Percentiles rank a stretch among this genome's conserved stretches.
phyloP scores from a whole-genome alignment of 2,888 invertebrate species.

The Drosophila barbarae region DNA sequence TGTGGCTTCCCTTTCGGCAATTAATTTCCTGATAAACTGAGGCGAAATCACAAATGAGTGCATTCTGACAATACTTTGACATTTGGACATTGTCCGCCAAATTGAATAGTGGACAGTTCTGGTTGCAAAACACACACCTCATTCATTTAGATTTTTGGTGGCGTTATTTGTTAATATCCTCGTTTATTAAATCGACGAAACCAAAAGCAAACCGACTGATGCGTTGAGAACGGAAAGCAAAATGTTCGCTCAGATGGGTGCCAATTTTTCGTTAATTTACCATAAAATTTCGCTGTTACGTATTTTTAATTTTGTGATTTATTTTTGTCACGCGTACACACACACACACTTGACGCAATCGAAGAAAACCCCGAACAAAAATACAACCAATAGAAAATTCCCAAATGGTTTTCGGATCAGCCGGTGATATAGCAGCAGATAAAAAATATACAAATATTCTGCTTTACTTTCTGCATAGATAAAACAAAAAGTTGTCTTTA shows the following conservation, averaged over 20 bases:
- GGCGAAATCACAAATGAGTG: conserved; percentile 1
- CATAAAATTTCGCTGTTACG: conserved; percentile 58
- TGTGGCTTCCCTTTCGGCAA: conserved; percentile 18
- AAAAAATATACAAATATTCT: not conserved
- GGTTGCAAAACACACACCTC: conserved; percentile 13
- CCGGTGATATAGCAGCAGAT: not conserved
- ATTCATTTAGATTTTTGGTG: conserved; percentile 12
- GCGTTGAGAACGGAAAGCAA: conserved; percentile 12
- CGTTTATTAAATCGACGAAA: conserved; percentile 19
- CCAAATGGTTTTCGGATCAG: conserved; percentile 26
- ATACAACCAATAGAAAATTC: not conserved
- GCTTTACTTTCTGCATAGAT: not conserved
- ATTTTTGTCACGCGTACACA: conserved; percentile 61
- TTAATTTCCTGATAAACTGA: conserved; percentile 42
- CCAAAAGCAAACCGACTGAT: conserved; percentile 15
- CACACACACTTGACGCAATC: conserved; percentile 47
- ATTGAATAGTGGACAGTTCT: conserved; percentile 11
- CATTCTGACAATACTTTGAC: conserved; percentile 19
- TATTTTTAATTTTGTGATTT: conserved; percentile 67
- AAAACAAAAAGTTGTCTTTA: not conserved
- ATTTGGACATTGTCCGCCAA: not conserved
- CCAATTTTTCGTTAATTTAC: conserved; percentile 61
- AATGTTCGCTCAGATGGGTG: conserved; percentile 42
- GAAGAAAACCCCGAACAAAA: conserved; percentile 26
- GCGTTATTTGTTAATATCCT: conserved; percentile 23